A percentile compares a stretch with the other conserved stretches of the same genome.
Evolutionary conservation across 2,113 vertebrate genomes (phyloP).

Genomic region (Propithecus coquereli): DNA sequence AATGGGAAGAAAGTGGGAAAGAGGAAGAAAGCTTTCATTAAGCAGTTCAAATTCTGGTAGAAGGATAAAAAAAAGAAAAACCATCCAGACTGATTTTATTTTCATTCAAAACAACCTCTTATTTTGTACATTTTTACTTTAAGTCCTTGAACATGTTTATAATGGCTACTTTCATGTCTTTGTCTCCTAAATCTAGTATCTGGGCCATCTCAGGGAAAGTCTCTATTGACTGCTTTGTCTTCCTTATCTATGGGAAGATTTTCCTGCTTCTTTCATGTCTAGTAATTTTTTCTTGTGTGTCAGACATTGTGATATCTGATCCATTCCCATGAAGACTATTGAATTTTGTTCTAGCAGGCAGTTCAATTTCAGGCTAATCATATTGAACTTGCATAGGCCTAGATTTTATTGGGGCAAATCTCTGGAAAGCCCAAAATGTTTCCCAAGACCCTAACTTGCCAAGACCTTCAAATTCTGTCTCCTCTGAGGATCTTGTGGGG

Average conservation of each 20-base stretch:
- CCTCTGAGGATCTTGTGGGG: not conserved
- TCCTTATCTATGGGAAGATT: not conserved
- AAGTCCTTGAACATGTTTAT: not conserved
- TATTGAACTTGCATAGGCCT: not conserved
- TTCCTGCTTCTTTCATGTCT: not conserved
- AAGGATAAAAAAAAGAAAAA: not conserved
- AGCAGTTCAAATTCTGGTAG: constrained; percentile 6
- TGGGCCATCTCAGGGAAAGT: not conserved
- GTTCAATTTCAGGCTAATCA: not conserved
- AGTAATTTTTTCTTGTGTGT: not conserved
- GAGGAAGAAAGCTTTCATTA: constrained; percentile 49
- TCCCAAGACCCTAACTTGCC: not conserved
- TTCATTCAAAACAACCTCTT: constrained; percentile 50
- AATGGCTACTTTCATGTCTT: not conserved
- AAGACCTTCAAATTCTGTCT: not conserved
- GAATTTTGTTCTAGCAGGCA: not conserved
- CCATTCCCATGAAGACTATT: not conserved
- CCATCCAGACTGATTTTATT: constrained; percentile 41
- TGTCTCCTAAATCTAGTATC: not conserved
- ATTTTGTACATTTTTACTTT: not conserved
- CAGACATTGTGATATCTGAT: not conserved
- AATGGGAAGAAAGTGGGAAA: constrained; percentile 36
- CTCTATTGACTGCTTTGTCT: not conserved
- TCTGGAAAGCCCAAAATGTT: not conserved
- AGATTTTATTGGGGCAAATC: not conserved